A percentile compares a stretch with the other conserved stretches of the same genome.
These are phyloP conservation scores for Agrilus mali DNA, from an alignment of 2,888 invertebrate genomes.

Conservation along the genomic window DNA sequence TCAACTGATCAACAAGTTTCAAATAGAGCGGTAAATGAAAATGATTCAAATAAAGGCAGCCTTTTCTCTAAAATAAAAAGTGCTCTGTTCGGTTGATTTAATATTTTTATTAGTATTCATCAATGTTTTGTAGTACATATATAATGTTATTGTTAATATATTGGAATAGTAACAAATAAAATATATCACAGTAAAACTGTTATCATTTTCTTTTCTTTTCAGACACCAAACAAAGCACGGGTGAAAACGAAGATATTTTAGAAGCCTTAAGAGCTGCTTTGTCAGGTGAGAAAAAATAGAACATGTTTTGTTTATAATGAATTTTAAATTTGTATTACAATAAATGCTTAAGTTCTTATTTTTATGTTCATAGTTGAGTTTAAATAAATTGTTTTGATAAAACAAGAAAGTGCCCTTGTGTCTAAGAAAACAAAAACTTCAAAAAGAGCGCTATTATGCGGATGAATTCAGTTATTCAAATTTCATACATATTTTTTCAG, in stretches of 20 bases:
- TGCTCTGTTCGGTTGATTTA: slow-evolving; percentile 43
- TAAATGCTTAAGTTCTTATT: no score
- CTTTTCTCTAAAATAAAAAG: slow-evolving; percentile 45
- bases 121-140: slow-evolving; percentile 2
- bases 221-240: slow-evolving; percentile 52
- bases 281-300: slow-evolving; percentile 30
- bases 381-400: no score
- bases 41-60: slow-evolving; percentile 27
- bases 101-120: slow-evolving; percentile 1
- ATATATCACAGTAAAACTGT: slow-evolving; percentile 2
- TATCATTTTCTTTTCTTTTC: slow-evolving; percentile 21
- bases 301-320: slow-evolving; percentile 7
- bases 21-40: slow-evolving; percentile 31
- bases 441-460: no score
- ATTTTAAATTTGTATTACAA: not conserved
- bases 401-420: no score
- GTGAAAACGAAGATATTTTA: slow-evolving; percentile 45
- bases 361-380: no score
- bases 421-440: no score
- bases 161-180: not conserved
- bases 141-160: not conserved
- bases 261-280: slow-evolving; percentile 49
- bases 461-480: not conserved
- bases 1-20: slow-evolving; percentile 37
- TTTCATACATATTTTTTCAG: not conserved